Evolutionary conservation across 2,113 vertebrate species (phyloP).

Genomic region (Crocuta crocuta): DNA sequence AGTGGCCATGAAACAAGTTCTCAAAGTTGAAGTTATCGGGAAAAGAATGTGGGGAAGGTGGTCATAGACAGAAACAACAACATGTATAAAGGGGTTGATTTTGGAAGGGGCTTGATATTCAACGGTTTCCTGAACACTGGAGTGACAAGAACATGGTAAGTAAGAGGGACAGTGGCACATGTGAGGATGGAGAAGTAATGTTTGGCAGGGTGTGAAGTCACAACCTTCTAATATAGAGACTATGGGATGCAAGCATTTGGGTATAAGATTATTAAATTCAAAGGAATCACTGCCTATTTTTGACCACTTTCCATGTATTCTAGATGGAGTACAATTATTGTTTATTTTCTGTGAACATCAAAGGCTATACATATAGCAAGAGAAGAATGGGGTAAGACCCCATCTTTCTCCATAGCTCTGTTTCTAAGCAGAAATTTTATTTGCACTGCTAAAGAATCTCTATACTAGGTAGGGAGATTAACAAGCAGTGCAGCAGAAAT

Average conservation of each 20-base stretch:
- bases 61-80: neutral
- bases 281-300: neutral
- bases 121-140: neutral
- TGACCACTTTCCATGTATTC: neutral
- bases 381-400: neutral
- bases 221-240: neutral
- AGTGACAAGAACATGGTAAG: neutral
- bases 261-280: neutral
- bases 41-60: neutral
- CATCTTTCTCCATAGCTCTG: neutral
- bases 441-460: conserved; percentile 57
- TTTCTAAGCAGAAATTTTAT: conserved; percentile 38
- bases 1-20: neutral
- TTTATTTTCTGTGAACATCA: neutral
- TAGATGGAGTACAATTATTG: neutral
- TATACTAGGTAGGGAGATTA: conserved; percentile 58
- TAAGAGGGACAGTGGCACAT: accelerated
- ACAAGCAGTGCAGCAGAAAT: conserved; percentile 60
- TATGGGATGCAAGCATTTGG: neutral
- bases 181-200: neutral
- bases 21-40: neutral
- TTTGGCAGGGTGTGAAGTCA: neutral
- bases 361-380: neutral
- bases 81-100: neutral
- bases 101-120: neutral